A percentile compares a stretch with the other conserved stretches of the same genome.
phyloP scores from a whole-genome alignment of 2,113 vertebrate genomes.

The Cricetomys ansorgei region DNA sequence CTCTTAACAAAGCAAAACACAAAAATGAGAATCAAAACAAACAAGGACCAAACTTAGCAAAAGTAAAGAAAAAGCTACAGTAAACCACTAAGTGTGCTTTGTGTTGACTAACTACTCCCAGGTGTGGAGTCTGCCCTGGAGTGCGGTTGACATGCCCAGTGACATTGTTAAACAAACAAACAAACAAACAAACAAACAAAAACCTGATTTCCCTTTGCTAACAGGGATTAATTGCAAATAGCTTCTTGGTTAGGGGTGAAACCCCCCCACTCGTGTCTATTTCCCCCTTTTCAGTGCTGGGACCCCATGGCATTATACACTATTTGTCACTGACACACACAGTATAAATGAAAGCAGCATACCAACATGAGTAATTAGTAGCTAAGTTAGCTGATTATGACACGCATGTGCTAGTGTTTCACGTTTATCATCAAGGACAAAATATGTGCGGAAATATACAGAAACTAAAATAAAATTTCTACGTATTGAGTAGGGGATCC shows the following conservation, averaged over 20 bases:
- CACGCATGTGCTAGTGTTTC: too few species aligned
- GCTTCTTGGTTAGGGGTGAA: background rate
- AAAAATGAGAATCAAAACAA: background rate
- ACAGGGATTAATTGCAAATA: background rate
- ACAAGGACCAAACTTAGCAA: background rate
- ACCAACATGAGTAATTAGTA: background rate
- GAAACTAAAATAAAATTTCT: background rate
- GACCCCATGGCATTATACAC: background rate
- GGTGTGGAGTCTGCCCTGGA: background rate
- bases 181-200: too few species aligned
- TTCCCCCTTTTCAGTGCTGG: background rate
- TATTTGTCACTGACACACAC: background rate
- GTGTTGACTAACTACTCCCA: background rate
- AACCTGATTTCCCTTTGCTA: background rate
- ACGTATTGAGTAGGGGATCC: background rate
- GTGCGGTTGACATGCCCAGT: background rate
- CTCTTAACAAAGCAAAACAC: background rate
- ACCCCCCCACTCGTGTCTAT: background rate
- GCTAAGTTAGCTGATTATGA: background rate
- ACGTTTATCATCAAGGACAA: background rate
- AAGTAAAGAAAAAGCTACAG: background rate
- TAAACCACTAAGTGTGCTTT: background rate
- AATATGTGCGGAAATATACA: background rate
- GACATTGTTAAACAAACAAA: too few species aligned
- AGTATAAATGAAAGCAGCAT: background rate